Conservation (phyloP, 2,888 invertebrate species). For the Pollenia amentaria region DNA sequence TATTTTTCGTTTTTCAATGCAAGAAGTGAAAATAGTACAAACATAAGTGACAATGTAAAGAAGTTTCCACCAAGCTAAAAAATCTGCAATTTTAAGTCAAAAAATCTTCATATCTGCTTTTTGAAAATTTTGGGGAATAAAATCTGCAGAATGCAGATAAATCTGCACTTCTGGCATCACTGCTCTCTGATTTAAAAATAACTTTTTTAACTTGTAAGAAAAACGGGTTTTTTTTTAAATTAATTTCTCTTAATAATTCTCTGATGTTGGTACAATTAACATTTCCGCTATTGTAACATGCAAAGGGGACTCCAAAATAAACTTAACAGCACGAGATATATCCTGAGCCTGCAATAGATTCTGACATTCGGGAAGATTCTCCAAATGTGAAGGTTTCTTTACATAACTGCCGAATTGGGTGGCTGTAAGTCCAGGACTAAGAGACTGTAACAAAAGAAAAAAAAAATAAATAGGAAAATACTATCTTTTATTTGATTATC, state of each 20-base stretch:
- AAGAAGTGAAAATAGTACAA: no score
- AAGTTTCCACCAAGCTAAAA: no score
- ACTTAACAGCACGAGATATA: constrained; percentile 78
- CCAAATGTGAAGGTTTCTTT: constrained; percentile 69
- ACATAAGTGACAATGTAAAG: no score
- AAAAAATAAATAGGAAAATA: not conserved
- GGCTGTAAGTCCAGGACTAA: constrained; percentile 80
- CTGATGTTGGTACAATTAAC: constrained; percentile 78
- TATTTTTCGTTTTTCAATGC: no score
- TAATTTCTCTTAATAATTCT: constrained; percentile 74
- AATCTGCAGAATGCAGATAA: no score
- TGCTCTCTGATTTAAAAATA: no score
- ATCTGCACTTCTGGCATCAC: no score
- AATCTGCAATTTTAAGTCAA: no score
- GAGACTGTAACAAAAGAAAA: constrained; percentile 76
- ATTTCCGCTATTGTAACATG: constrained; percentile 79
- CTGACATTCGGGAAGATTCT: constrained; percentile 70
- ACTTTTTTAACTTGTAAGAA: no score
- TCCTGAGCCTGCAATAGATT: constrained; percentile 77
- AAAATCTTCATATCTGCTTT: no score
- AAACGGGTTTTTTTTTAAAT: not conserved
- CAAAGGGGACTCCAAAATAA: constrained; percentile 77
- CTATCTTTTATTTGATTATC: not conserved
- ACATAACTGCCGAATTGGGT: constrained; percentile 76
- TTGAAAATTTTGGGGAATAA: no score